Base-by-base conservation (phyloP, 53 echinoderm and acorn worm genomes). In the Paracentrotus lividus region DNA sequence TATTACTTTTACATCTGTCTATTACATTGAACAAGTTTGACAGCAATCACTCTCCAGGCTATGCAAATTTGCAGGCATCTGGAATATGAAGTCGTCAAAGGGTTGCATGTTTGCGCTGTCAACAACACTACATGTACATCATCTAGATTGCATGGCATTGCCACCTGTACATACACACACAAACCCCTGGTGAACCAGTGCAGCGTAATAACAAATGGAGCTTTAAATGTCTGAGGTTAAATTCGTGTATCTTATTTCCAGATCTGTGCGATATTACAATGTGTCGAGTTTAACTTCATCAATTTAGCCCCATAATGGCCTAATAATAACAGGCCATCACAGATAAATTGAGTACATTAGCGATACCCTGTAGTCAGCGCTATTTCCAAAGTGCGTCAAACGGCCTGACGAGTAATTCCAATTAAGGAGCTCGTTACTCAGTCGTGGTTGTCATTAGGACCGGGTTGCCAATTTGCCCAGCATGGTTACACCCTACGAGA, bases 181-280 rank as follows among this genome's bases (percentile, higher is more conserved):
- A 81, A 47, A 81, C 81, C 72, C 26, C 72, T 38, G 72, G 5
- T 36, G 81, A 81, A 81, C 44, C 24, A 47, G 8, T 9, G 26
- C 81, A 47, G 44, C 33, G 49, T 55, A 52, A 49, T 49, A 54
- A 57, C 40, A 34, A 57, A 87, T 87, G 87, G 87, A 87, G 56
- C 87, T 87, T 87, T 89, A 89, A 59, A 89, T 60, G 89, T 89
- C 90, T 72, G 69, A 90, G 90, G 90, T 90, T 90, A 69, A 90
- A 90, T 24, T 68, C 52, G 72, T 69, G 53, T 68, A 90, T 45
- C 90, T 72, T 42, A 90, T 90, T 90, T 47, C 90, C 90, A 69
- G 90, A 68, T 72, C 32, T 42, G 49, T 8, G 53, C 33, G 53
- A 69, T 69, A 72, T 72, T 68, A 51, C 90, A 90, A 90, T 72